Base-by-base conservation (phyloP, 2,888 invertebrate genomes). In the Cremastinae sp. region DNA sequence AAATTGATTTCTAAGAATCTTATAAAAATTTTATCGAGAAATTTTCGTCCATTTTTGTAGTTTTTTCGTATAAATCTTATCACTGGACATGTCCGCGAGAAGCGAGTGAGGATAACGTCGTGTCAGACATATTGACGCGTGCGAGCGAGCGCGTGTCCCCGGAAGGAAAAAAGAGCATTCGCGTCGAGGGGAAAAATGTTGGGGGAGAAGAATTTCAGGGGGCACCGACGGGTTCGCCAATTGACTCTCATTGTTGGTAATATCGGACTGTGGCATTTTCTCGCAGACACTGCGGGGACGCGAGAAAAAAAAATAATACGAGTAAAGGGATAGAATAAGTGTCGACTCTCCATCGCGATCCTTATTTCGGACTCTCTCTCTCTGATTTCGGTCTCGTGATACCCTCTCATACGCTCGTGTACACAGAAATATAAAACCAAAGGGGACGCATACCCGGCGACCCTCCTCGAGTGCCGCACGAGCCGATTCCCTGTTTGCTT, bases 171-270 rank as follows among this genome's bases (percentile, higher is more conserved):
- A 49, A 36, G 28, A 28, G 28, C 28, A 28, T 28, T 28, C 28
- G 28, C 28, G 28, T 54, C 12, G 45, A 45, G 38, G 47, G 49
- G 70, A 75, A 71, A 53, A 77, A 14, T 18, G 12, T 43, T 49
- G 22, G 61, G 68, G 41, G 62, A 74, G 69, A 74, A 71, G 80
- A 80, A 76, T 75, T 73, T 69, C 58, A 69, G 61, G 72, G 65
- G 64, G 79, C 74, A 75, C 74, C 61, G 73, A 72, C 76, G 76
- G 80, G 78, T 58, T 74, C 74, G 78, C 81, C 86, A 86, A 87
- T 86, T 86, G 87, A 87, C 85, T 85, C 75, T 82, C 77, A 87
- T 87, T 87, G 87, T 87, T 80, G 75, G 71, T 64, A 70, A 81
- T 80, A 78, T 79, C 59, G 54, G 73, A 71, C 80, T 84, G 82